Conservation (phyloP, 2,113 vertebrate species). For the Onychostruthus taczanowskii region DNA sequence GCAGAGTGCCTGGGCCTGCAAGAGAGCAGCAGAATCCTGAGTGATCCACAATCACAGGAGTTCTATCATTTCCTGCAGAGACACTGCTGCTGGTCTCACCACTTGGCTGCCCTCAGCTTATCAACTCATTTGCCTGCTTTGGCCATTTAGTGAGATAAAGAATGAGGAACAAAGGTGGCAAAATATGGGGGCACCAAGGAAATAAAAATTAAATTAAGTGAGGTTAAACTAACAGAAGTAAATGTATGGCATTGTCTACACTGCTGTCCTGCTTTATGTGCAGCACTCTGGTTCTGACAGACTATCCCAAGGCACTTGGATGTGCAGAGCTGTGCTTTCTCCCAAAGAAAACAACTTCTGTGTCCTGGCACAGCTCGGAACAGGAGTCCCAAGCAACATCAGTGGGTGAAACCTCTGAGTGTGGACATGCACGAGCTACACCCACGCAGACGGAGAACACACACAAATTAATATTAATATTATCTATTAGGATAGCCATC, state of each 20-base stretch:
- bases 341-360: neutral
- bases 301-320: neutral
- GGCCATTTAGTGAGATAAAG: slow-evolving; percentile 2
- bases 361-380: neutral
- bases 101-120: neutral
- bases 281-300: neutral
- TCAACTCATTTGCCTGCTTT: neutral
- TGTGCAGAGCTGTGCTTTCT: neutral
- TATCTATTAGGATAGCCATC: neutral
- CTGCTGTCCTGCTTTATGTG: neutral
- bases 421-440: neutral
- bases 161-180: neutral
- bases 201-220: neutral
- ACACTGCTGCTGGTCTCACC: neutral
- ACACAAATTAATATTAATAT: neutral
- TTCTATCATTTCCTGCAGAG: neutral
- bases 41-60: neutral
- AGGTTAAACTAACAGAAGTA: neutral
- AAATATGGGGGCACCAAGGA: neutral
- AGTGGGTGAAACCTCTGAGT: neutral
- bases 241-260: neutral
- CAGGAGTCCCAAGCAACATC: neutral
- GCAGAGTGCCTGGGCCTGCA: neutral
- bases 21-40: neutral
- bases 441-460: neutral